Base-by-base conservation (phyloP, 1,140 invertebrate species). In the Drosophila simulans region DNA sequence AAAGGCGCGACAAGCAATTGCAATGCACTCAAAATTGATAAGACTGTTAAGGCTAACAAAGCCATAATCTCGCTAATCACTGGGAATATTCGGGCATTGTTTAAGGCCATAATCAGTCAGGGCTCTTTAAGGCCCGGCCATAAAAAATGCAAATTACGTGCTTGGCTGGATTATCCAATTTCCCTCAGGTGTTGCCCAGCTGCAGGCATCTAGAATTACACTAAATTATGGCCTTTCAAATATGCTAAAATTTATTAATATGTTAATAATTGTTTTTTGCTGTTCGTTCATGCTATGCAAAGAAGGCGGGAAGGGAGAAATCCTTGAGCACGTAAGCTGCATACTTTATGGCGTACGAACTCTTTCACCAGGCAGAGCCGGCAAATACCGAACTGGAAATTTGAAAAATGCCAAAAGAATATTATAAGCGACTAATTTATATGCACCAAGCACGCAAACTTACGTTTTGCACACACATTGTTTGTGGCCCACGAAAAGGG, bases 171-270 rank as follows among this genome's bases (percentile, higher is more conserved):
- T 76, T 84, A 76, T 79, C 77, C 84, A 84, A 84, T 89, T 89
- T 80, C 51, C 51, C 70, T 66, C 48, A 74, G 76, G 80, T 90
- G 80, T 84, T 78, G 77, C 73, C 65, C 76, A 88, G 80, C 73
- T 81, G 82, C 37, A 57, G 71, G 83, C 81, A 79, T 85, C 81
- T 90, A 80, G 65, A 84, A 89, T 89, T 89, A 89, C 84, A 84
- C 69, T 71, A 89, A 89, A 89, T 89, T 89, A 89, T 89, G 77
- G 85, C 85, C 84, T 71, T 62, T 89, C 84, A 89, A 82, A 80
- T 89, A 89, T 89, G 80, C 80, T 89, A 80, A 89, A 81, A 89
- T 89, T 89, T 89, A 89, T 89, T 89, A 89, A 89, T 89, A 89
- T 89, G 84, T 89, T 89, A 89, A 89, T 89, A 89, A 89, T 89